Evolutionary conservation across 1,140 invertebrate species (phyloP).

Genomic region (Zelostemma sp.): DNA sequence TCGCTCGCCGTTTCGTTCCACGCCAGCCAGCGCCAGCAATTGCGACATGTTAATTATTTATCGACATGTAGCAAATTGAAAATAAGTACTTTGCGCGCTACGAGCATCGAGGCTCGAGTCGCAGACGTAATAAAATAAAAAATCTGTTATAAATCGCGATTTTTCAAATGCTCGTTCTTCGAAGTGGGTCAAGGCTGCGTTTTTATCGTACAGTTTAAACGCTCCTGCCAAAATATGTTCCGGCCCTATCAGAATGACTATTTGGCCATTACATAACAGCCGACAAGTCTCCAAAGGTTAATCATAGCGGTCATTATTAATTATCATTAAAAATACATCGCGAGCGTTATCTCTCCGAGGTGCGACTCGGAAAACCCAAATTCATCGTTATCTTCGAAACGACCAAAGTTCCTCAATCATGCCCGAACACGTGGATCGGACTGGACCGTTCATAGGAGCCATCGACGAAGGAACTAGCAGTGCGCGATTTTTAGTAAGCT

Average conservation of each 20-base stretch:
- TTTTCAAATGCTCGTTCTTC: neutral
- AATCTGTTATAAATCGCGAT: no score
- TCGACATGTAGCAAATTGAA: slow-evolving; percentile 1
- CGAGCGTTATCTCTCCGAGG: no score
- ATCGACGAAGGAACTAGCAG: slow-evolving; percentile 97
- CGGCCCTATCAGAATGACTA: slow-evolving; percentile 9
- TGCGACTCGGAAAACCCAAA: neutral
- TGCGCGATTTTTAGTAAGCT: slow-evolving; percentile 86
- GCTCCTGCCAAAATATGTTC: neutral
- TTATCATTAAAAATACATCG: slow-evolving; percentile 8
- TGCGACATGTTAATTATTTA: slow-evolving; percentile 3
- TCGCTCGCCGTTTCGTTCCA: neutral
- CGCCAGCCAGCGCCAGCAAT: neutral
- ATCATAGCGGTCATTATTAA: slow-evolving; percentile 13
- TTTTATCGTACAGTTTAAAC: neutral
- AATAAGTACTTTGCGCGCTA: neutral
- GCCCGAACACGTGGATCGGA: slow-evolving; percentile 47
- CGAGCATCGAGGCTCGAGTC: neutral
- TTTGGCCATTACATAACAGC: slow-evolving; percentile 36
- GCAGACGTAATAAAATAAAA: no score
- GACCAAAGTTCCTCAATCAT: slow-evolving; percentile 35
- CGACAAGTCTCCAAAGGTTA: slow-evolving; percentile 28
- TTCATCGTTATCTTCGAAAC: neutral
- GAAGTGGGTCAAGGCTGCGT: neutral
- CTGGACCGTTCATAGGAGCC: slow-evolving; percentile 77